Conservation (phyloP, 2,797 vertebrate species). For the Ptychadena robeensis region DNA sequence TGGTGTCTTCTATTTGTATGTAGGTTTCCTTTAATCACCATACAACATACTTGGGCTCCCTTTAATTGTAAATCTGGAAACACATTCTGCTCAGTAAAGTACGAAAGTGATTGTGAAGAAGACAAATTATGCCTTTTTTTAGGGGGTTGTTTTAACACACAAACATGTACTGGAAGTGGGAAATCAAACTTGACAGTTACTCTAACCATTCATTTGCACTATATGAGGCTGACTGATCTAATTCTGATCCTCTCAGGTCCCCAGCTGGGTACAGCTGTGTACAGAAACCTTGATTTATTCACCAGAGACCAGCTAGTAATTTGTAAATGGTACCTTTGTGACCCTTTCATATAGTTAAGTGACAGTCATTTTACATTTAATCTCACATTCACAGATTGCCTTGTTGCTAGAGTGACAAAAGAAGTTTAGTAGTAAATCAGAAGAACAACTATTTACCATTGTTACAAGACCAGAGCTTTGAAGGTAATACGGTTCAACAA, state of each 20-base stretch:
- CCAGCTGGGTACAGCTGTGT: constrained; percentile 30
- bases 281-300: constrained; percentile 19
- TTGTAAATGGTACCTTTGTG: neutral
- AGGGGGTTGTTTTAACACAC: neutral
- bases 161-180: neutral
- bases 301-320: neutral
- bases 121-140: neutral
- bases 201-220: constrained; percentile 27
- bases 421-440: constrained; percentile 5
- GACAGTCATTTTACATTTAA: neutral
- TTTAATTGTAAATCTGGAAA: neutral
- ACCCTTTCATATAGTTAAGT: neutral
- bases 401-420: neutral
- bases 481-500: neutral
- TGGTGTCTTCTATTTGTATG: too few species aligned
- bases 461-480: neutral
- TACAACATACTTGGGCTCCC: too few species aligned
- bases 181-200: constrained; percentile 9
- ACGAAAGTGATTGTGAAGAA: neutral
- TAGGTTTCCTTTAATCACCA: too few species aligned
- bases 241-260: constrained; percentile 22
- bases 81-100: neutral
- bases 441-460: constrained; percentile 2
- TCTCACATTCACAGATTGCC: neutral
- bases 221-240: constrained; percentile 16